phyloP scores from a whole-genome alignment of 1,140 invertebrate genomes.

The Megathymus violae region DNA sequence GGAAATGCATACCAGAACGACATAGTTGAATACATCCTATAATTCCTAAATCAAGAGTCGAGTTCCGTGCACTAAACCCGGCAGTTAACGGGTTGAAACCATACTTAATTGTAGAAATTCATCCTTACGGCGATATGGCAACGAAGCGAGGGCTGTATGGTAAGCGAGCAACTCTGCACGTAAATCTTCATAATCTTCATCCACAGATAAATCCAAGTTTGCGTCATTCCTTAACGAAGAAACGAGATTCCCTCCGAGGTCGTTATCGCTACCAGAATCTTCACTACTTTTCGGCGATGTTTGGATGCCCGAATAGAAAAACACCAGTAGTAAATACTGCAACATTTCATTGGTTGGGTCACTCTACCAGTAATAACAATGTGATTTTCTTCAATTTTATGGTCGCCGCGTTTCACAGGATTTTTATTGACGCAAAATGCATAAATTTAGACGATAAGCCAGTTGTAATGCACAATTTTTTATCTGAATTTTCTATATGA shows the following conservation, averaged over 20 bases:
- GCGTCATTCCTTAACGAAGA: constrained; percentile 56
- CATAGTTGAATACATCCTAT: too few species aligned
- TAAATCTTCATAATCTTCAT: constrained; percentile 75
- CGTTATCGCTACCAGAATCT: constrained; percentile 40
- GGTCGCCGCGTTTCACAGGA: constrained; percentile 44
- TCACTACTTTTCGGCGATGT: constrained; percentile 13
- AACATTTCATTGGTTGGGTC: constrained; percentile 50
- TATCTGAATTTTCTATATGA: constrained; percentile 31
- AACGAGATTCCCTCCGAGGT: constrained; percentile 50
- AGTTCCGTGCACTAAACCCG: too few species aligned
- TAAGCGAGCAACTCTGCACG: constrained; percentile 71
- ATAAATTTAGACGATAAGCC: constrained; percentile 73
- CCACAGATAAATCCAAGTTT: constrained; percentile 66
- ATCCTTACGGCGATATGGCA: constrained; percentile 56
- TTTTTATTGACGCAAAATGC: constrained; percentile 67
- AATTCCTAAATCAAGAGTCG: too few species aligned
- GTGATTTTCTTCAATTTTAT: constrained; percentile 50
- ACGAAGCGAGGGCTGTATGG: constrained; percentile 62
- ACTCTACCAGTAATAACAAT: constrained; percentile 36
- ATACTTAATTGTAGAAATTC: constrained; percentile 7
- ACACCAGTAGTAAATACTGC: constrained; percentile 44
- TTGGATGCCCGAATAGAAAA: constrained; percentile 39
- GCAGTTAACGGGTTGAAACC: constrained; percentile 2
- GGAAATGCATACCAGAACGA: too few species aligned
- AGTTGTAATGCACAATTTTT: constrained; percentile 15